These are phyloP conservation scores for Hypomesus transpacificus DNA, from an alignment of 2,113 vertebrate genomes.

Conservation along the genomic window DNA sequence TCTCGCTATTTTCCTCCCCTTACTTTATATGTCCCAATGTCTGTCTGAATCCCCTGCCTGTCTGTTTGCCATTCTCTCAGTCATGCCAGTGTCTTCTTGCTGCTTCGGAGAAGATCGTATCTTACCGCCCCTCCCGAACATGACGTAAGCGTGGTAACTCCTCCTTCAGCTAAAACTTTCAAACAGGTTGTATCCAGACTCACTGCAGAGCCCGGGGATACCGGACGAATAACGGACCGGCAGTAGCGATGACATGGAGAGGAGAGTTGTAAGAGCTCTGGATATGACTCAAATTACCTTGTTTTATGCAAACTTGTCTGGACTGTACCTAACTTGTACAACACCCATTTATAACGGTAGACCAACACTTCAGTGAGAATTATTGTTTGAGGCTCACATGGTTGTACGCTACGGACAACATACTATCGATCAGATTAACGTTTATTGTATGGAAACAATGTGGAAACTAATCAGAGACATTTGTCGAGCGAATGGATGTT, in stretches of 20 bases:
- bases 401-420: background rate
- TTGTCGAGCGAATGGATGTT: background rate
- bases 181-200: constrained; percentile 24
- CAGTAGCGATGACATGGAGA: constrained; percentile 10
- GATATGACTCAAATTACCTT: no score
- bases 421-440: constrained; percentile 1
- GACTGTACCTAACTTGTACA: background rate
- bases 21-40: no score
- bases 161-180: constrained; percentile 28
- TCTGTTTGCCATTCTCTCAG: no score
- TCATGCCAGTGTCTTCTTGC: no score
- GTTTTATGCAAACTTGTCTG: background rate
- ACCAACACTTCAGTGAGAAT: background rate
- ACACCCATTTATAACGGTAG: background rate
- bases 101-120: no score
- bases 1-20: no score
- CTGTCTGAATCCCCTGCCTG: no score
- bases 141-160: constrained; percentile 34
- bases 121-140: background rate
- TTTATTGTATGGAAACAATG: background rate
- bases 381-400: background rate
- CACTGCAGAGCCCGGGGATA: background rate
- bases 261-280: background rate
- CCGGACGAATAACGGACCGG: background rate
- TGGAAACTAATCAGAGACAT: background rate